These are phyloP conservation scores for Chrysolina haemoptera DNA, from an alignment of 2,888 invertebrate species.

Conservation along the genomic window DNA sequence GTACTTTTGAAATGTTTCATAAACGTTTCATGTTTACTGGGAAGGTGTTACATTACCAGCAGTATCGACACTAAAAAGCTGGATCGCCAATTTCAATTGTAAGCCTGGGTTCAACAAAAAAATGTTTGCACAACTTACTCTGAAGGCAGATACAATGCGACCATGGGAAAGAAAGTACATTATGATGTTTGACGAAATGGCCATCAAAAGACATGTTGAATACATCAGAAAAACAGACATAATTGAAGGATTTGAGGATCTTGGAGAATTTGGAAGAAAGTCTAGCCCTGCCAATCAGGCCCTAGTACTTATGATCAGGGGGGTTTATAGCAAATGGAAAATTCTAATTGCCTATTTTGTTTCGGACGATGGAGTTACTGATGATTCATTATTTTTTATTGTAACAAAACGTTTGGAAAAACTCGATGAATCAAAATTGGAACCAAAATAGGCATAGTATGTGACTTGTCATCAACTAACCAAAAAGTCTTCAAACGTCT, in stretches of 20 bases:
- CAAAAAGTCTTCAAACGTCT: not conserved
- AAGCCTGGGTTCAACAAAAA: conserved; percentile 11
- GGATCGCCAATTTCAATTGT: not conserved
- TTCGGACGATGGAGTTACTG: not conserved
- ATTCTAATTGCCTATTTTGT: not conserved
- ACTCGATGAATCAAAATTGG: not conserved
- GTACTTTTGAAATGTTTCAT: too few species aligned
- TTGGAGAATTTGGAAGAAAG: not conserved
- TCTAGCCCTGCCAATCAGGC: not conserved
- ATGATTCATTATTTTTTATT: not conserved
- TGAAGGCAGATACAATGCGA: conserved; percentile 8
- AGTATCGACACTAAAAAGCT: conserved; percentile 6
- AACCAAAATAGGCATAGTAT: not conserved
- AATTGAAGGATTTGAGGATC: not conserved
- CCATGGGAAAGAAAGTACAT: not conserved
- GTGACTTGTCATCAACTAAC: conserved; percentile 1
- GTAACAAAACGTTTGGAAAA: not conserved
- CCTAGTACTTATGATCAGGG: not conserved
- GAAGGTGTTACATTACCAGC: not conserved
- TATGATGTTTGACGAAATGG: too few species aligned
- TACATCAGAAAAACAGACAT: not conserved
- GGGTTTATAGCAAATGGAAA: conserved; percentile 1
- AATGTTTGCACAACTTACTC: not conserved
- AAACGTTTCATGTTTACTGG: too few species aligned
- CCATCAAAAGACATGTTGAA: too few species aligned